phyloP scores from a whole-genome alignment of 1,140 invertebrate genomes.

The Bombus waltoni region DNA sequence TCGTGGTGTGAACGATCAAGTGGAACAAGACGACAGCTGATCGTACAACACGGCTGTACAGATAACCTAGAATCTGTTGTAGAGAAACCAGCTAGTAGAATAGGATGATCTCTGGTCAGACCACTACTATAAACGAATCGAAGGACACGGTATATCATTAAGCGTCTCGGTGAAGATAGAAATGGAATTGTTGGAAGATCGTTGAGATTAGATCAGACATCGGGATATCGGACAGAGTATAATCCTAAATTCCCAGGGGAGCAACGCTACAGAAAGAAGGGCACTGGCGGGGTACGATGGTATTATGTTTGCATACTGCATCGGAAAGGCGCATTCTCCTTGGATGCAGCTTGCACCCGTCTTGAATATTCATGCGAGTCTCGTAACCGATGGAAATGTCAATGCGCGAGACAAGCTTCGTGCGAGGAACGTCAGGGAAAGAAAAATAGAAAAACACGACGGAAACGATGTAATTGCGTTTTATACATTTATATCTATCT shows the following conservation, averaged over 20 bases:
- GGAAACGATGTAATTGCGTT: background rate
- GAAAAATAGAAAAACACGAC: background rate
- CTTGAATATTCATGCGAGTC: constrained; percentile 38
- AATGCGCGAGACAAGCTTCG: background rate
- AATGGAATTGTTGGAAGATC: background rate
- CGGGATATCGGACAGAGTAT: background rate
- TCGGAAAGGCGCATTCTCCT: constrained; percentile 17
- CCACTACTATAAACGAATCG: background rate
- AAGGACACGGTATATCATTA: no score
- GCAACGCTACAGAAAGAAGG: background rate
- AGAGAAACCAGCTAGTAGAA: background rate
- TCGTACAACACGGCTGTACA: no score
- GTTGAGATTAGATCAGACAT: background rate
- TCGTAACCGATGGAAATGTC: constrained; percentile 19
- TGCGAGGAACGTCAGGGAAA: background rate
- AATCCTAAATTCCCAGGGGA: background rate
- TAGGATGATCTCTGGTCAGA: background rate
- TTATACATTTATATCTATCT: background rate
- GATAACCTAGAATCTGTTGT: background rate
- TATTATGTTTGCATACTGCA: constrained; percentile 37
- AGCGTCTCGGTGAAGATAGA: background rate
- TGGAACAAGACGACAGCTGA: no score
- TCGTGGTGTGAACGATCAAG: background rate
- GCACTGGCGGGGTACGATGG: background rate
- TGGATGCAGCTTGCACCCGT: background rate